Conservation (phyloP, 2,888 invertebrate genomes). For the Morpho deidamia region DNA sequence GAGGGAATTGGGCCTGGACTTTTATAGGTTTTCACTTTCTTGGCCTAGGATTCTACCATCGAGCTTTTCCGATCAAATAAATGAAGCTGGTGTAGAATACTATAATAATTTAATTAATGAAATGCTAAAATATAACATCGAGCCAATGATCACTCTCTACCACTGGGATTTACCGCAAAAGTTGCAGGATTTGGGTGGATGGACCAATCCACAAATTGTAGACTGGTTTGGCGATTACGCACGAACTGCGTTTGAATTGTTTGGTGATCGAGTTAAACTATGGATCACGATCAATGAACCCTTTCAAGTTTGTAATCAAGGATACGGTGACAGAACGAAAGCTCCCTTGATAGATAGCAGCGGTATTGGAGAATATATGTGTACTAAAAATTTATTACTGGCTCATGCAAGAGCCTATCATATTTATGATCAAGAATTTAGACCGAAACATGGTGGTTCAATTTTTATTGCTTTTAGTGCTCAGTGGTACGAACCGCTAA, state of each 20-base stretch:
- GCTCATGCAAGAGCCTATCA: slow-evolving; percentile 72
- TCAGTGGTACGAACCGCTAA: slow-evolving; percentile 63
- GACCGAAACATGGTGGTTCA: slow-evolving; percentile 44
- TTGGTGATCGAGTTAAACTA: slow-evolving; percentile 59
- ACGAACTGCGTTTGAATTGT: slow-evolving; percentile 43
- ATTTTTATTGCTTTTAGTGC: slow-evolving; percentile 71
- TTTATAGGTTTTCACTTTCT: slow-evolving; percentile 74
- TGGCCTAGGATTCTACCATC: slow-evolving; percentile 80
- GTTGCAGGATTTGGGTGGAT: slow-evolving; percentile 54
- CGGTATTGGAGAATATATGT: slow-evolving; percentile 61
- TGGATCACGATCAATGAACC: slow-evolving; percentile 80
- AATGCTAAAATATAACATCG: slow-evolving; percentile 69
- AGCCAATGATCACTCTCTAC: slow-evolving; percentile 62
- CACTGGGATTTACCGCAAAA: slow-evolving; percentile 41
- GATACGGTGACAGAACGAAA: slow-evolving; percentile 47
- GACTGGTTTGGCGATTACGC: slow-evolving; percentile 61
- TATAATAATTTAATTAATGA: slow-evolving; percentile 60
- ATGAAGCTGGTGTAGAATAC: slow-evolving; percentile 45
- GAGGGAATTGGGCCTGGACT: slow-evolving; percentile 48
- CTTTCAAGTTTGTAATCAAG: slow-evolving; percentile 39
- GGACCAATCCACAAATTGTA: slow-evolving; percentile 49
- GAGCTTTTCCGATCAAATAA: slow-evolving; percentile 65
- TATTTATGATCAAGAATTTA: slow-evolving; percentile 45
- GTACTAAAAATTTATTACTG: slow-evolving; percentile 57
- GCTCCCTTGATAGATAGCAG: slow-evolving; percentile 44